These are phyloP conservation scores for Chrysaora quinquecirrha DNA, from an alignment of 30 jellyfish, hydroid and myxozoan species.

Conservation along the genomic window DNA sequence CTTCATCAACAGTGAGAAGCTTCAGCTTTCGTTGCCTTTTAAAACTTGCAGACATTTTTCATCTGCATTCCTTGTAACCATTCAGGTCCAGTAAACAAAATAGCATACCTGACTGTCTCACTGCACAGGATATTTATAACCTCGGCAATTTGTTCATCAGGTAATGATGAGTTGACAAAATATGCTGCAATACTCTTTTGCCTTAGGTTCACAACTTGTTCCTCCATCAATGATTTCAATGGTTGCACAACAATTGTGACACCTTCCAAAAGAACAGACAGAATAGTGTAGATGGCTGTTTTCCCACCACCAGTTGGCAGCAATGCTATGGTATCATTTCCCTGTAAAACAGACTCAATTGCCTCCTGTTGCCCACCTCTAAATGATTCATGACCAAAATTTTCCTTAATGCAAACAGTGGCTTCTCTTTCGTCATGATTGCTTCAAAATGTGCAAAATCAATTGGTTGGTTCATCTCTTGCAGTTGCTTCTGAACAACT, in stretches of 20 bases:
- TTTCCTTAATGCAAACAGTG: not conserved
- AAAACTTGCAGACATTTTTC: not conserved
- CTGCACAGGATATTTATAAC: not conserved
- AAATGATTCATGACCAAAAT: not conserved
- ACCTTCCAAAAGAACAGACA: not conserved
- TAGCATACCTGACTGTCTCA: not conserved
- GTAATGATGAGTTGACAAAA: constrained; percentile 1
- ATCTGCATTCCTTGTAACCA: not conserved
- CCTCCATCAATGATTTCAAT: constrained; percentile 10
- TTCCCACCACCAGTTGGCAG: constrained; percentile 21
- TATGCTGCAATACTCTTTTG: not conserved
- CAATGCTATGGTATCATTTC: constrained; percentile 6
- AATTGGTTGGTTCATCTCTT: not conserved
- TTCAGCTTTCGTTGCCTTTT: not conserved
- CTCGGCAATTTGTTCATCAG: not conserved
- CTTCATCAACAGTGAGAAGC: not conserved
- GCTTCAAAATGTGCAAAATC: not conserved
- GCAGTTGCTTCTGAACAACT: too few relatives aligned
- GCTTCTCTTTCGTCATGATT: not conserved
- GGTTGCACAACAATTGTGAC: not conserved
- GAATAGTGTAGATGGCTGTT: not conserved
- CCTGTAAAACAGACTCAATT: not conserved
- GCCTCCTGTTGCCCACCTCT: not conserved
- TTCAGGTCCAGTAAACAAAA: not conserved
- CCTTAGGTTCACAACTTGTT: not conserved